Conservation (phyloP, 2,888 invertebrate species). For the Liopterus haemorrhoidalis region DNA sequence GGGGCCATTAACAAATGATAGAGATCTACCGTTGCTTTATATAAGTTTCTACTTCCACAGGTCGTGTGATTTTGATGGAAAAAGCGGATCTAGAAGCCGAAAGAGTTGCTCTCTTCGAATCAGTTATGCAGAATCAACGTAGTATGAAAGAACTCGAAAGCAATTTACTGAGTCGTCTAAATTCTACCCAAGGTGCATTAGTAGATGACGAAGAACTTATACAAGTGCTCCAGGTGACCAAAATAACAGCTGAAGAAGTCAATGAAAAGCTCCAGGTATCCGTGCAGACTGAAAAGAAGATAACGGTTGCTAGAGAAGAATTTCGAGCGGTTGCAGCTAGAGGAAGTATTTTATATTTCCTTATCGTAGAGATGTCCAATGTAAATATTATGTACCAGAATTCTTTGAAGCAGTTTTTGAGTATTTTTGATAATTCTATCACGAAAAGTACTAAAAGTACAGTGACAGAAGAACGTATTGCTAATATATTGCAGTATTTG, state of each 20-base stretch:
- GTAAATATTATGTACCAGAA: slow-evolving; percentile 97
- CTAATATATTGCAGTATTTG: slow-evolving; percentile 80
- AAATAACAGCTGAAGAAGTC: slow-evolving; percentile 88
- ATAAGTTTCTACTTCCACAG: no score
- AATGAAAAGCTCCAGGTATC: slow-evolving; percentile 89
- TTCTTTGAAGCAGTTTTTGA: slow-evolving; percentile 88
- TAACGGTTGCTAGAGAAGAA: slow-evolving; percentile 88
- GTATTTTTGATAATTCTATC: slow-evolving; percentile 89
- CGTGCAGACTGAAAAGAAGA: slow-evolving; percentile 89
- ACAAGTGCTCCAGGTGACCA: slow-evolving; percentile 73
- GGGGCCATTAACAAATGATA: no score
- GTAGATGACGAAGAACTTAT: slow-evolving; percentile 95
- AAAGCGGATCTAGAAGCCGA: slow-evolving; percentile 94
- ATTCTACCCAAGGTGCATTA: slow-evolving; percentile 86
- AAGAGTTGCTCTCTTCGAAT: slow-evolving; percentile 85
- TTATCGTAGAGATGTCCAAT: slow-evolving; percentile 95
- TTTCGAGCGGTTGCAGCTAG: slow-evolving; percentile 91
- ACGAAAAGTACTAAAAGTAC: slow-evolving; percentile 82
- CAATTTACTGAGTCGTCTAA: slow-evolving; percentile 82
- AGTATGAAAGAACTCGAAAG: slow-evolving; percentile 95
- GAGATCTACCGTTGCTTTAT: slow-evolving; percentile 28
- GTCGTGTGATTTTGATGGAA: slow-evolving; percentile 91
- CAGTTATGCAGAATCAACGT: slow-evolving; percentile 92
- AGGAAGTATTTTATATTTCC: slow-evolving; percentile 90
- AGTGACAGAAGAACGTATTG: slow-evolving; percentile 78